Evolutionary conservation across 2,113 vertebrate species (phyloP).

Genomic region (Lepus americanus): DNA sequence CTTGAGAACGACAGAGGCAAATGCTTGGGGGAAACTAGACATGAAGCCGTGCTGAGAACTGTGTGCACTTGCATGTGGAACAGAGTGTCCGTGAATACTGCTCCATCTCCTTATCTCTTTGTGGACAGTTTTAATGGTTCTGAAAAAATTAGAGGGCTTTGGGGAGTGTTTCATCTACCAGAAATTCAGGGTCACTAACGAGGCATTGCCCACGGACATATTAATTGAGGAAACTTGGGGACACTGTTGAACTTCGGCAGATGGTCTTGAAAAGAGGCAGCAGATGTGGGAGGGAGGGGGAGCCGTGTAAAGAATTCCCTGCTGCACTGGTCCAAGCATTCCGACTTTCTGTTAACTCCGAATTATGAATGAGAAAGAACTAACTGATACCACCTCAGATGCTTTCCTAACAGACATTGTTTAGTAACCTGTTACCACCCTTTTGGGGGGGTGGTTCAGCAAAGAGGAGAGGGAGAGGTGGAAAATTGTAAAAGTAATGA

Average conservation of each 20-base stretch:
- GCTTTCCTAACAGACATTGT: constrained; percentile 52
- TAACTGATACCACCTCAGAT: constrained; percentile 72
- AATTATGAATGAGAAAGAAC: constrained; percentile 72
- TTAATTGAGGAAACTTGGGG: constrained; percentile 85
- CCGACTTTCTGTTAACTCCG: constrained; percentile 71
- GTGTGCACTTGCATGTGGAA: background rate
- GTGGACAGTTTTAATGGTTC: constrained; percentile 58
- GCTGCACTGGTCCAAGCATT: constrained; percentile 68
- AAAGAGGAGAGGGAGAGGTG: background rate
- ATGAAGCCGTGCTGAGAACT: background rate
- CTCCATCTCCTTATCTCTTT: background rate
- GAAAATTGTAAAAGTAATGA: constrained; percentile 33
- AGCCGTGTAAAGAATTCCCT: constrained; percentile 66
- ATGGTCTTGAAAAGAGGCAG: constrained; percentile 81
- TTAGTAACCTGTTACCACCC: background rate
- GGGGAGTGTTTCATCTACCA: constrained; percentile 75
- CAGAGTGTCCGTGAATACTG: background rate
- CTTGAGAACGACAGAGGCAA: background rate
- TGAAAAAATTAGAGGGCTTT: constrained; percentile 59
- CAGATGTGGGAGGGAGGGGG: constrained; percentile 83
- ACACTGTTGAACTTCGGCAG: constrained; percentile 82
- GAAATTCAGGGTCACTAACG: constrained; percentile 67
- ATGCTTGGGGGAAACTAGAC: background rate
- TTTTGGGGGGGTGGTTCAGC: background rate
- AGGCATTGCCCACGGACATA: constrained; percentile 82